A percentile compares a stretch with the other conserved stretches of the same genome.
phyloP scores from a whole-genome alignment of 2,888 invertebrate genomes.

The Napeogenes sylphis region DNA sequence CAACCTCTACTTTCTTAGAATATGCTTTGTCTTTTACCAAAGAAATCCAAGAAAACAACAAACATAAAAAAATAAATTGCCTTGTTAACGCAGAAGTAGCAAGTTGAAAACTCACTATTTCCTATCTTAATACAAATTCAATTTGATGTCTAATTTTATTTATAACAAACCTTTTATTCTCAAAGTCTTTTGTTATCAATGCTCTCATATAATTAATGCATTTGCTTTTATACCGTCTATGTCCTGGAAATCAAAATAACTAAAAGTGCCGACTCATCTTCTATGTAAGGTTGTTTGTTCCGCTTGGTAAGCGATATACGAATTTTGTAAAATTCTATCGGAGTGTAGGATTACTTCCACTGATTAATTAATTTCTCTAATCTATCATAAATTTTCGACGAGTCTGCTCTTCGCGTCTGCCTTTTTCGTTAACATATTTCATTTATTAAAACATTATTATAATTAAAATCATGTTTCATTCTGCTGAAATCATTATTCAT shows the following conservation, averaged over 20 bases:
- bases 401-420: constrained; percentile 5
- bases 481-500: constrained; percentile 1
- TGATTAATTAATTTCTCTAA: constrained; percentile 15
- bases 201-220: background rate
- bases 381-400: constrained; percentile 7
- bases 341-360: constrained; percentile 14
- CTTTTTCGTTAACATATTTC: constrained; percentile 2
- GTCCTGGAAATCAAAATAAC: constrained; percentile 2
- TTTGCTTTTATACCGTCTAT: background rate
- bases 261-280: constrained; percentile 7
- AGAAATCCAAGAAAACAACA: background rate
- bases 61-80: constrained; percentile 1
- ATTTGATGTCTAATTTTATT: background rate
- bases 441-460: constrained; percentile 6
- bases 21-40: background rate
- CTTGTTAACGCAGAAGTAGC: background rate
- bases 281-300: constrained; percentile 17
- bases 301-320: constrained; percentile 20
- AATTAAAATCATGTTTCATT: background rate
- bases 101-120: background rate
- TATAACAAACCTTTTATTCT: background rate
- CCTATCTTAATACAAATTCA: background rate
- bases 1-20: background rate
- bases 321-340: constrained; percentile 25
- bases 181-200: too few relatives aligned